Evolutionary conservation across 1,140 invertebrate genomes (phyloP), one percentile per base, ranked within the genome.

Genomic region (Pogonognathellus flavescens): DNA sequence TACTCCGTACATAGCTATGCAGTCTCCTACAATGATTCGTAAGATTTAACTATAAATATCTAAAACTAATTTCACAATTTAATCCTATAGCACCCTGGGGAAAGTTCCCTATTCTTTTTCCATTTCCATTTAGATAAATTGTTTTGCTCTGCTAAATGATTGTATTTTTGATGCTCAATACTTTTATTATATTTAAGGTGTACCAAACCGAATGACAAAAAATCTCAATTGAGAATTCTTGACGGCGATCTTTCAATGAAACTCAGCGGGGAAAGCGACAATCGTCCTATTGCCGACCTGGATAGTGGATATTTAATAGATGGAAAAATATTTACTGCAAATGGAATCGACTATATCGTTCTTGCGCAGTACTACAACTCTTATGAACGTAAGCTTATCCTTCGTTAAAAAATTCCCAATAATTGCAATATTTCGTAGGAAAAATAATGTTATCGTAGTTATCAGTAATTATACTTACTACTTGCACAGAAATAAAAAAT

Each of bases 21-120:
- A n/a, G 18, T 82, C 25, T 85, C 84, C 9, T 82, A 81, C 60
- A 85, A 85, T 20, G 20, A 53, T n/a, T 66, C 80, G 84, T 85
- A 82, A 85, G 80, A 62, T 8, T 59, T 50, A 25, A 20, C n/a
- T 72, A 16, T 20, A 13, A 11, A 41, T 70, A 11, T n/a, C n/a
- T n/a, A n/a, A n/a, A n/a, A n/a, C n/a, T n/a, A n/a, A n/a, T n/a
- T n/a, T n/a, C n/a, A n/a, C n/a, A n/a, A n/a, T n/a, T n/a, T n/a
- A n/a, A n/a, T n/a, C n/a, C n/a, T n/a, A n/a, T n/a, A n/a, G n/a
- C n/a, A n/a, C n/a, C n/a, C n/a, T n/a, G n/a, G n/a, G n/a, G n/a
- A n/a, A n/a, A n/a, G n/a, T n/a, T n/a, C n/a, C n/a, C n/a, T n/a
- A n/a, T n/a, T n/a, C n/a, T n/a, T n/a, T n/a, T n/a, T n/a, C n/a